Percentiles rank a stretch among this genome's conserved stretches.
Conservation (phyloP, 2,888 invertebrate species). For the Drosophila buzzatii region DNA sequence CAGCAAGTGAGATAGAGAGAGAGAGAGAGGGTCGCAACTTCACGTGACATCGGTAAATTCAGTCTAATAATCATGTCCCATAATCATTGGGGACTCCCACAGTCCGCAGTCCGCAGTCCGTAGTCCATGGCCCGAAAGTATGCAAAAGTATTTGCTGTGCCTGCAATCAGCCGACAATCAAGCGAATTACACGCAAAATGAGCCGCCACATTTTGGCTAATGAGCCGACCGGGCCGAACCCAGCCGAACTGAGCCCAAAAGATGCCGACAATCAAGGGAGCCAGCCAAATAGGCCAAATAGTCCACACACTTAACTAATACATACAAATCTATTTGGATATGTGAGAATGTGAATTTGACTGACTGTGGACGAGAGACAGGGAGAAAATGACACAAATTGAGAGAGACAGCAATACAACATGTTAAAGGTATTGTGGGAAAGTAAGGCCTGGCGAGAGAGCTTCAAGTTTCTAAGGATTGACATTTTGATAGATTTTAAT, state of each 20-base stretch:
- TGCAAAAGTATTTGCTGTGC: slow-evolving; percentile 51
- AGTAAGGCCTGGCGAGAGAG: too few relatives aligned
- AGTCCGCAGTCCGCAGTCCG: background rate
- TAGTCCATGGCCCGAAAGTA: slow-evolving; percentile 26
- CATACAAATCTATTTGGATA: slow-evolving; percentile 11
- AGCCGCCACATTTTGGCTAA: slow-evolving; percentile 49
- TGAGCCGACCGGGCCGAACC: slow-evolving; percentile 45
- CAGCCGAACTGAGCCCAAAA: slow-evolving; percentile 31
- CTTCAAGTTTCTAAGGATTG: too few relatives aligned
- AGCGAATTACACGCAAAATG: slow-evolving; percentile 59
- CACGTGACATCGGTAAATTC: slow-evolving; percentile 64
- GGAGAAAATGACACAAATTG: background rate
- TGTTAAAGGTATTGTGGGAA: background rate
- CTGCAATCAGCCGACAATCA: slow-evolving; percentile 60
- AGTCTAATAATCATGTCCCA: slow-evolving; percentile 55
- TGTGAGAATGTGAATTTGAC: slow-evolving; percentile 15
- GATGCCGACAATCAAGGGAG: slow-evolving; percentile 50
- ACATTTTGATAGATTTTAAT: background rate
- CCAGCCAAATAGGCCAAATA: slow-evolving; percentile 34
- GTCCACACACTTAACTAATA: slow-evolving; percentile 35
- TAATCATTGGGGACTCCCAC: slow-evolving; percentile 44
- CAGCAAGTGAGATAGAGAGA: background rate
- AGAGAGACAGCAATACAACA: background rate
- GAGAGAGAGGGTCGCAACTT: slow-evolving; percentile 17
- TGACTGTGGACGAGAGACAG: background rate